Conservation (phyloP, 2,113 vertebrate genomes). For the Willisornis vidua region DNA sequence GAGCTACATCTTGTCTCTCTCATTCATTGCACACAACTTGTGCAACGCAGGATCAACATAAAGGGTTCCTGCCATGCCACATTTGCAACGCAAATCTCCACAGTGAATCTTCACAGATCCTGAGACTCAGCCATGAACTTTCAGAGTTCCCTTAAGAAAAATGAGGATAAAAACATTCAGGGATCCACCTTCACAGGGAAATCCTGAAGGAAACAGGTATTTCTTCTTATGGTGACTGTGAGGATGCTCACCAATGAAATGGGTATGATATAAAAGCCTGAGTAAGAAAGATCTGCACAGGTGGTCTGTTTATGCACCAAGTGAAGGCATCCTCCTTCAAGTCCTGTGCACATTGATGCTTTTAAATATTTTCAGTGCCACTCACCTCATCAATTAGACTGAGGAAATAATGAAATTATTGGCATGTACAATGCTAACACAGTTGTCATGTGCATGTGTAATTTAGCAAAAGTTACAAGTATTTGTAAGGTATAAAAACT, state of each 20-base stretch:
- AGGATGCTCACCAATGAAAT: neutral
- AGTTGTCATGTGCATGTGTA: neutral
- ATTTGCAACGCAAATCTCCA: neutral
- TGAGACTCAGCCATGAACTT: neutral
- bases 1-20: neutral
- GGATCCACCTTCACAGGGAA: neutral
- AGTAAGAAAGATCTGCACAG: neutral
- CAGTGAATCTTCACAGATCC: no score
- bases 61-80: neutral
- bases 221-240: neutral
- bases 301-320: neutral
- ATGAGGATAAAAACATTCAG: neutral
- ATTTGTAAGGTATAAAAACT: rapidly evolving
- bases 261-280: neutral
- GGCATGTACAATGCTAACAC: neutral
- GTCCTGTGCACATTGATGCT: neutral
- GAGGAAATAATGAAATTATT: neutral
- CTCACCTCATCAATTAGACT: neutral
- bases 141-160: neutral
- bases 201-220: neutral
- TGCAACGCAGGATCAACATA: neutral
- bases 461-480: neutral
- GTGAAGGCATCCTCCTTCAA: neutral
- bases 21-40: neutral
- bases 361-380: neutral